Evolutionary conservation across 2,113 vertebrate genomes (phyloP).

Genomic region (Catharus minimus): DNA sequence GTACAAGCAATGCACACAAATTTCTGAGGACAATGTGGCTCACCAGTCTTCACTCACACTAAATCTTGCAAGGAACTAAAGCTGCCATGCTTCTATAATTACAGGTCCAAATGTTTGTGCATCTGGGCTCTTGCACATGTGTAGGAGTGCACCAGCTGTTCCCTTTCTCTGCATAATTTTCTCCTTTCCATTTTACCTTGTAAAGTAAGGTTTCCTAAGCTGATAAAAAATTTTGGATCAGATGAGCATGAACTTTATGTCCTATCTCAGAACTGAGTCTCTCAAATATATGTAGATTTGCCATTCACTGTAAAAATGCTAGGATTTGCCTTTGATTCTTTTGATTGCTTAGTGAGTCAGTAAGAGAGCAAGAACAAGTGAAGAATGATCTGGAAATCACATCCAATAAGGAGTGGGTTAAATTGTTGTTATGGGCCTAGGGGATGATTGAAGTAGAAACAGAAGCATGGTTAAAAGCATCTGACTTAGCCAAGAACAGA

Average conservation of each 20-base stretch:
- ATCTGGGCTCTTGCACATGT: background rate
- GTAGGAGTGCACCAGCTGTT: slow-evolving; percentile 32
- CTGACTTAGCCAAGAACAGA: background rate
- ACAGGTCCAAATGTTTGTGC: background rate
- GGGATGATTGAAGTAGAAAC: background rate
- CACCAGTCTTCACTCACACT: background rate
- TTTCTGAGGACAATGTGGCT: background rate
- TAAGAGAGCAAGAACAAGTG: background rate
- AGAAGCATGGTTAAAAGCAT: background rate
- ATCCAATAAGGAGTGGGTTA: background rate
- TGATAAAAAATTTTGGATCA: background rate
- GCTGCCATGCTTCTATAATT: background rate
- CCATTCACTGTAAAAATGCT: background rate
- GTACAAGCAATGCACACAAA: background rate
- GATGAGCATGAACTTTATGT: background rate
- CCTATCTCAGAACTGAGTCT: background rate
- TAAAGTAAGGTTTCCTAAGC: background rate
- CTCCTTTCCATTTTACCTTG: background rate
- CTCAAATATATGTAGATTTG: background rate
- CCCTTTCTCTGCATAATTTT: background rate
- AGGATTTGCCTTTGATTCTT: background rate
- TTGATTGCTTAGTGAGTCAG: background rate
- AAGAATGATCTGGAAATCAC: background rate
- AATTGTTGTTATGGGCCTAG: background rate
- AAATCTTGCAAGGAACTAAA: background rate